A percentile compares a stretch with the other conserved stretches of the same genome.
phyloP scores from a whole-genome alignment of 2,797 vertebrate species.

The Furcifer pardalis region DNA sequence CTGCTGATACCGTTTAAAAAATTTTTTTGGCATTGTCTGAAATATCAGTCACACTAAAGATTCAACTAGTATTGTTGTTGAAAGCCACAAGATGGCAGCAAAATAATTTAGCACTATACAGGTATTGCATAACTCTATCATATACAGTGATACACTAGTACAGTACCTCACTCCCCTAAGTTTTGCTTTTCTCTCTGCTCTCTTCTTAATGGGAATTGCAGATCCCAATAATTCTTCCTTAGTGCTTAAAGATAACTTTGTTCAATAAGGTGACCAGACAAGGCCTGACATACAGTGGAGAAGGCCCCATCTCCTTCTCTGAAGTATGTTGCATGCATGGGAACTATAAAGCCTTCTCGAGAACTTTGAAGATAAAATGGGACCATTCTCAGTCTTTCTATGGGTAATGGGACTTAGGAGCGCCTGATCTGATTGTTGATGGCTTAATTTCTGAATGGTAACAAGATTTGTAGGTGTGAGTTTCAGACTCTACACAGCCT shows the following conservation, averaged over 20 bases:
- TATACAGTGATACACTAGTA: too few relatives aligned
- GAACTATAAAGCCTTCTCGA: neutral
- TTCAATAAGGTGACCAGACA: too few relatives aligned
- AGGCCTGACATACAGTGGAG: too few relatives aligned
- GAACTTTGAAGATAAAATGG: neutral
- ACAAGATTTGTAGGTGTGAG: neutral
- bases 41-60: neutral
- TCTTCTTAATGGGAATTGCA: neutral
- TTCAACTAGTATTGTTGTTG: neutral
- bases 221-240: neutral
- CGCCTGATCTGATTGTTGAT: neutral
- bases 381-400: neutral
- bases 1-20: neutral
- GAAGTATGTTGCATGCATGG: neutral
- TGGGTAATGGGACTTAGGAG: too few relatives aligned
- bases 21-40: neutral
- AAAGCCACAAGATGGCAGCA: conserved; percentile 19
- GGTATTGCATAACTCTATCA: too few relatives aligned
- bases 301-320: neutral
- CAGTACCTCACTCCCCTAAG: too few relatives aligned
- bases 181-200: neutral
- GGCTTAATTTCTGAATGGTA: neutral
- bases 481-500: neutral
- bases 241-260: neutral
- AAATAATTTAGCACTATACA: neutral